A percentile compares a stretch with the other conserved stretches of the same genome.
Evolutionary conservation across 1,140 invertebrate genomes (phyloP).

Genomic region (Yoshiicerus persimilis): DNA sequence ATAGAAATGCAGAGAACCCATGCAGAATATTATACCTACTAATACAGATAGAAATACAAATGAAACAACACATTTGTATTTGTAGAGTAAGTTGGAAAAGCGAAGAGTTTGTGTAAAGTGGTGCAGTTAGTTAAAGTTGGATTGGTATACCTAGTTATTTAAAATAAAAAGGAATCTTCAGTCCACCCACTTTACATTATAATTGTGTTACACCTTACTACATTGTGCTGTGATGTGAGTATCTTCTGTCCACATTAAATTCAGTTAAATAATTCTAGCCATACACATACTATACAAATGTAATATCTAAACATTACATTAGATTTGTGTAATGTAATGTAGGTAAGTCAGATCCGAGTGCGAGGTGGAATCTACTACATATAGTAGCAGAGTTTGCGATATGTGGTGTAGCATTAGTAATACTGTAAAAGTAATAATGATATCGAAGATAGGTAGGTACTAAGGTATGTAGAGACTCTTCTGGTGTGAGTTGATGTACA

Average conservation of each 20-base stretch:
- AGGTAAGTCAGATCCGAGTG: background rate
- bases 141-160: background rate
- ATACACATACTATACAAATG: too few species aligned
- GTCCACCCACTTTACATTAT: too few species aligned
- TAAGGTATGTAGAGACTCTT: too few species aligned
- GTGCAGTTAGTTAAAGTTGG: background rate
- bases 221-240: too few species aligned
- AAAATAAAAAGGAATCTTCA: background rate
- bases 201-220: background rate
- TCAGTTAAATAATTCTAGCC: too few species aligned
- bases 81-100: background rate
- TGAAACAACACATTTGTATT: background rate
- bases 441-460: background rate
- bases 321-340: background rate
- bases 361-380: background rate
- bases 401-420: background rate
- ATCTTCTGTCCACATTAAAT: too few species aligned
- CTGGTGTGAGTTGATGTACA: background rate
- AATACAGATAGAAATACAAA: too few species aligned
- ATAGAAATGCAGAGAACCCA: too few species aligned
- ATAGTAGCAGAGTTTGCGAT: background rate
- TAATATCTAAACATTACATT: background rate
- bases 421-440: too few species aligned
- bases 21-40: too few species aligned
- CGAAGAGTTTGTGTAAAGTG: background rate